Conservation (phyloP, 2,888 invertebrate genomes). For the Trichacis sp. region DNA sequence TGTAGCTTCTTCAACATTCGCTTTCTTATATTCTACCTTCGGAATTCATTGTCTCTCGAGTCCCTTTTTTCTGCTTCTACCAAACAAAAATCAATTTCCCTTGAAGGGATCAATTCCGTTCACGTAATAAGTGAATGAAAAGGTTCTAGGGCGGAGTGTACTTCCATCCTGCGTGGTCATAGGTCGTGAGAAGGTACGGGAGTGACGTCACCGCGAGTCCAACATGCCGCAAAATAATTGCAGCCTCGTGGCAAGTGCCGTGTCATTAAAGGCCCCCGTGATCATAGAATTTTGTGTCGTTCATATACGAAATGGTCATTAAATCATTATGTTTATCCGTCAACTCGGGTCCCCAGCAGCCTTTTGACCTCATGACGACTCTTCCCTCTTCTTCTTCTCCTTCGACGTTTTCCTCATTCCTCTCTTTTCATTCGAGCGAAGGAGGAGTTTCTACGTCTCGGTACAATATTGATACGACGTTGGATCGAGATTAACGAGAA, state of each 20-base stretch:
- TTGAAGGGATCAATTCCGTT: neutral
- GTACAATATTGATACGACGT: too few relatives aligned
- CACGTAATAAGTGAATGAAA: neutral
- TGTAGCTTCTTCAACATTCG: too few relatives aligned
- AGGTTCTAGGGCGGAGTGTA: constrained; percentile 59
- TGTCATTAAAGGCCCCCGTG: constrained; percentile 64
- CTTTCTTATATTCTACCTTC: too few relatives aligned
- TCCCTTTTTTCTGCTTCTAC: too few relatives aligned
- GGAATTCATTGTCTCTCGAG: too few relatives aligned
- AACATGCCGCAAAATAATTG: constrained; percentile 67
- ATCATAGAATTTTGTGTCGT: constrained; percentile 68
- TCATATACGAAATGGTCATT: constrained; percentile 66
- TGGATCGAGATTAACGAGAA: too few relatives aligned
- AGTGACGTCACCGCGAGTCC: constrained; percentile 62
- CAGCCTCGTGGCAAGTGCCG: constrained; percentile 66
- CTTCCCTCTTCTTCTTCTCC: constrained; percentile 30
- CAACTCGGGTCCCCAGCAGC: constrained; percentile 61
- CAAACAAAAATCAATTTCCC: too few relatives aligned
- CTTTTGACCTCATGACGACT: constrained; percentile 57
- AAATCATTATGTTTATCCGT: constrained; percentile 67
- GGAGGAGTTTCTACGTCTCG: constrained; percentile 35
- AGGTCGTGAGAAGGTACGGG: constrained; percentile 65
- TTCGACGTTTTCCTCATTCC: constrained; percentile 17
- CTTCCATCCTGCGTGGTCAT: constrained; percentile 56
- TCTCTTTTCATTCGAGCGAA: constrained; percentile 8